phyloP scores from a whole-genome alignment of 2,888 invertebrate genomes.

The Volucella bombylans region DNA sequence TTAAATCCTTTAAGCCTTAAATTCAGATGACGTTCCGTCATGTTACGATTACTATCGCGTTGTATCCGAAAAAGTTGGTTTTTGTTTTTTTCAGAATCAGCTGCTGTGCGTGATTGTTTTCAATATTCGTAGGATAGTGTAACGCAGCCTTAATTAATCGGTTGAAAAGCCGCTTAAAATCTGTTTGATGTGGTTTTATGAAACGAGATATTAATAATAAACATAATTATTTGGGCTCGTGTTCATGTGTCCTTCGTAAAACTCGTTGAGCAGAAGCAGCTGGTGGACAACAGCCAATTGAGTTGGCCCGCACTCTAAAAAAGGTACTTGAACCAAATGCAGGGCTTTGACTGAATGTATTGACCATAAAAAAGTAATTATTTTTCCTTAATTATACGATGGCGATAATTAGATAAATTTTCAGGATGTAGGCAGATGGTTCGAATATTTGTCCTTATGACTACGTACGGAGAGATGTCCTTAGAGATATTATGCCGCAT shows the following conservation, averaged over 20 bases:
- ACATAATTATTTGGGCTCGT: conserved; percentile 43
- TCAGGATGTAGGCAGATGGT: neutral
- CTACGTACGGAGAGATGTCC: too few relatives aligned
- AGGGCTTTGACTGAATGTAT: neutral
- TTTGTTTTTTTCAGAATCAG: neutral
- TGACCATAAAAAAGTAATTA: conserved; percentile 12
- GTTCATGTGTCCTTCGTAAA: neutral
- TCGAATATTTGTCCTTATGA: too few relatives aligned
- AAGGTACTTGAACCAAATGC: conserved; percentile 15
- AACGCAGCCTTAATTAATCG: conserved; percentile 61
- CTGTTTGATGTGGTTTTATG: conserved; percentile 50
- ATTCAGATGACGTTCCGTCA: too few relatives aligned
- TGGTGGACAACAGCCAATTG: neutral
- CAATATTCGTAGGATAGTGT: conserved; percentile 27
- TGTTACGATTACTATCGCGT: too few relatives aligned
- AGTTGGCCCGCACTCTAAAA: neutral
- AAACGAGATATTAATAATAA: conserved; percentile 50
- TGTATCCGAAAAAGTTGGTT: too few relatives aligned
- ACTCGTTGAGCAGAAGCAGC: neutral
- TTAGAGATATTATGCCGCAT: too few relatives aligned
- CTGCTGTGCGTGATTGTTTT: conserved; percentile 19
- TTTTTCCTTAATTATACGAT: conserved; percentile 19
- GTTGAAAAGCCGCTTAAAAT: conserved; percentile 55
- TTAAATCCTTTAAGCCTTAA: too few relatives aligned
- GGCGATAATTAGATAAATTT: conserved; percentile 11